Evolutionary conservation across 2,888 invertebrate species (phyloP).

Genomic region (Drosophila differens): DNA sequence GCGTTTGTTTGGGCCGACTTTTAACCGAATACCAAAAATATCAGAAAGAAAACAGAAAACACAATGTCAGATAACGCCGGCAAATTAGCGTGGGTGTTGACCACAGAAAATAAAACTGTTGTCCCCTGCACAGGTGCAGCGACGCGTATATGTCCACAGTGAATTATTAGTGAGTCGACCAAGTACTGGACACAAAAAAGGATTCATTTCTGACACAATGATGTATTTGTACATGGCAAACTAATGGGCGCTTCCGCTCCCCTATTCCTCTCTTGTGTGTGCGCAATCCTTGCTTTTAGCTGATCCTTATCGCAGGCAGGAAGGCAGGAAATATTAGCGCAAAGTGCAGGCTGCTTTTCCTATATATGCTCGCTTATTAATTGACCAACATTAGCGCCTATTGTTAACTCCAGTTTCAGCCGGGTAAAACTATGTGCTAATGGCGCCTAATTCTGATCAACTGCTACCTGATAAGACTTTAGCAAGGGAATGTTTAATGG

Average conservation of each 20-base stretch:
- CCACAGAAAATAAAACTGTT: slow-evolving; percentile 27
- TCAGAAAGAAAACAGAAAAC: slow-evolving; percentile 2
- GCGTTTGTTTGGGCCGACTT: slow-evolving; percentile 78
- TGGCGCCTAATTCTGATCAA: slow-evolving; percentile 64
- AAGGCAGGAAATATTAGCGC: slow-evolving; percentile 72
- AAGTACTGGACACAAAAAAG: slow-evolving; percentile 46
- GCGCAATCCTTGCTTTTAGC: slow-evolving; percentile 70
- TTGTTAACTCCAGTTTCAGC: slow-evolving; percentile 50
- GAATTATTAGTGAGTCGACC: slow-evolving; percentile 43
- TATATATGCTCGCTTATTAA: slow-evolving; percentile 60
- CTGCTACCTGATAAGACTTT: slow-evolving; percentile 43
- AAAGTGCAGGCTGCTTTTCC: slow-evolving; percentile 50
- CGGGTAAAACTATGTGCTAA: slow-evolving; percentile 66
- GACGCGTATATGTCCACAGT: slow-evolving; percentile 58
- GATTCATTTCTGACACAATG: slow-evolving; percentile 75
- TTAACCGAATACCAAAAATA: slow-evolving; percentile 49
- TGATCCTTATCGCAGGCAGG: slow-evolving; percentile 62
- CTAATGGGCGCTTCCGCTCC: slow-evolving; percentile 68
- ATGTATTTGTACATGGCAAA: slow-evolving; percentile 63
- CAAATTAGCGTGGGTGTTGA: slow-evolving; percentile 72
- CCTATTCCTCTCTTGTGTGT: background rate
- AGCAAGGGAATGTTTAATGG: background rate
- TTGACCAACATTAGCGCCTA: slow-evolving; percentile 75
- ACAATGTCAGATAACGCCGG: slow-evolving; percentile 60
- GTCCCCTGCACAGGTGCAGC: slow-evolving; percentile 60